Evolutionary conservation across 2,797 vertebrate species (phyloP).

Genomic region (Eleutherodactylus coqui): DNA sequence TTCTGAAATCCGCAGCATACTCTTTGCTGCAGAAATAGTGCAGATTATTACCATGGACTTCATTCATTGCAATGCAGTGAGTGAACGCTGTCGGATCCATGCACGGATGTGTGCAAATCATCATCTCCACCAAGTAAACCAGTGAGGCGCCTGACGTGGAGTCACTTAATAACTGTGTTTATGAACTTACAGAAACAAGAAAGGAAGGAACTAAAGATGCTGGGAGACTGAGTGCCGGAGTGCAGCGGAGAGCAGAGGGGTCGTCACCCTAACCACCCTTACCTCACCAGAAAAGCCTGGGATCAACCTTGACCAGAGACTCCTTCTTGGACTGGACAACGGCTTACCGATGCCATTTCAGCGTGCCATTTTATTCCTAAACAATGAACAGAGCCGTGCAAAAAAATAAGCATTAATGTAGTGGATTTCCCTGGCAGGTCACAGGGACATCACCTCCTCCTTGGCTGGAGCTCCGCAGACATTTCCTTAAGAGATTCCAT

Average conservation of each 20-base stretch:
- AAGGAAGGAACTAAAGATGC: neutral
- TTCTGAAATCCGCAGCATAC: too few relatives aligned
- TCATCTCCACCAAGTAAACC: neutral
- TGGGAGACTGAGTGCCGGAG: neutral
- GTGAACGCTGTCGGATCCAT: too few relatives aligned
- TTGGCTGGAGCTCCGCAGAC: neutral
- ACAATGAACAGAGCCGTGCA: neutral
- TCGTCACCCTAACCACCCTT: neutral
- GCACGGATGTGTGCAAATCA: neutral
- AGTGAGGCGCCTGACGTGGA: neutral
- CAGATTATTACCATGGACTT: too few relatives aligned
- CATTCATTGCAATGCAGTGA: too few relatives aligned
- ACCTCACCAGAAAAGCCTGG: slow-evolving; percentile 18
- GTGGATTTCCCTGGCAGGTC: slow-evolving; percentile 33
- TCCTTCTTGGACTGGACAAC: neutral
- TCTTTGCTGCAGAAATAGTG: too few relatives aligned
- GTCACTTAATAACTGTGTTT: neutral
- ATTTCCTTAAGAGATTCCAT: slow-evolving; percentile 19
- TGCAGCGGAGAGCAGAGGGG: slow-evolving; percentile 3
- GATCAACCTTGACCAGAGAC: neutral
- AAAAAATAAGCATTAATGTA: neutral
- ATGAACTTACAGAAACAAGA: slow-evolving; percentile 22
- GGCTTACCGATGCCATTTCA: slow-evolving; percentile 23
- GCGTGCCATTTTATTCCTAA: slow-evolving; percentile 33
- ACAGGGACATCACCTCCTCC: neutral